Base-by-base conservation (phyloP, 2,797 vertebrate genomes). In the Cryptoblepharus egeriae region DNA sequence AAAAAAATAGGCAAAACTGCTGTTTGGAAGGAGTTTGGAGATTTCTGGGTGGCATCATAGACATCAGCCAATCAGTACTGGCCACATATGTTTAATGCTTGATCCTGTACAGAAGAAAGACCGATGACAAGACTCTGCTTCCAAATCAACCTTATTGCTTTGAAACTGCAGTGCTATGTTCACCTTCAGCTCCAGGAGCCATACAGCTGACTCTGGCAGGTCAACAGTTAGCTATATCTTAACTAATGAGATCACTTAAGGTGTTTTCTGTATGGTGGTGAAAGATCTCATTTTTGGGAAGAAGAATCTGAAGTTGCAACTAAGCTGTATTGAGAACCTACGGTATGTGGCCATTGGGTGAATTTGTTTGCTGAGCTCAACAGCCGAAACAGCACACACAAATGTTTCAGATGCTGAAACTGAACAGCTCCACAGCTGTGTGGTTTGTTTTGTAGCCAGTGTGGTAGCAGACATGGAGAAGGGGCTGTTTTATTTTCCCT, bases 401-500 rank as follows among this genome's bases (percentile, higher is more conserved):
- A 81, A 91, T 75, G 57, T 91, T 83, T 76, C 68, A 67, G 75
- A 88, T 49, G 76, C 79, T 13, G 45, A 49, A 49, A 49, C 45
- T 49, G 45, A 91, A 87, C 79, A 92, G 90, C 79, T 92, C 87
- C 93, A 85, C 87, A 55, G 70, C 60, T 87, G 83, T 92, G 88
- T 55, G 91, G 67, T 93, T 89, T 73, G 45, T 83, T 90, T 88
- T 39, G 30, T 24, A 79, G 90, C 55, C 92, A 90, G 81, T 77
- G 52, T 83, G 93, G 92, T 89, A 92, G 28, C 84, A 91, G 79
- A 63, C 80, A 85, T 89, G 92, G 90, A 91, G 89, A 91, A 90
- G 80, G 67, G 26, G 78, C 35, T 92, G 89, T 1, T 90, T 84
- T 55, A 24, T 82, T 45, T 55, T 35, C 61, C 73, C 60, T 64